Percentiles rank a stretch among this genome's conserved stretches.
phyloP scores from a whole-genome alignment of 2,888 invertebrate species.

The Apamea anceps region DNA sequence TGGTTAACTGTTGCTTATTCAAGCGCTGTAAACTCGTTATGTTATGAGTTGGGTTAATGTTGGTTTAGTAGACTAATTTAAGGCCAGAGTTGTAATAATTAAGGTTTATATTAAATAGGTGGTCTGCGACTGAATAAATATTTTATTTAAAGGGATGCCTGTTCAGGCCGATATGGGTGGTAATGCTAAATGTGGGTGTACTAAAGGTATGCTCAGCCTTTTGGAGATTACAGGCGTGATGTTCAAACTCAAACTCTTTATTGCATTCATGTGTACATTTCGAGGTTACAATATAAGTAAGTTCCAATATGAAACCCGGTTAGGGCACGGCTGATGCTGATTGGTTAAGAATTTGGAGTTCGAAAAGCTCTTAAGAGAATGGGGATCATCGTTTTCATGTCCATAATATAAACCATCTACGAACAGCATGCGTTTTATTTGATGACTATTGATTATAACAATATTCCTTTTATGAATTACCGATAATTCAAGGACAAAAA shows the following conservation, averaged over 20 bases:
- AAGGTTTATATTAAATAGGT: slow-evolving; percentile 7
- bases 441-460: no score
- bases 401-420: neutral
- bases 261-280: no score
- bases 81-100: neutral
- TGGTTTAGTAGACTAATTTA: slow-evolving; percentile 4
- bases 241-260: no score
- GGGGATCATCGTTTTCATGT: neutral
- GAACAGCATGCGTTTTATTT: neutral
- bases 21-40: slow-evolving; percentile 21
- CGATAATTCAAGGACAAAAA: neutral
- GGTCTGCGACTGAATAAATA: no score
- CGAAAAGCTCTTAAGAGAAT: neutral
- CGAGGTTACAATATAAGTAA: no score
- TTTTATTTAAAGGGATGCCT: neutral
- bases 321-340: no score
- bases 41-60: slow-evolving; percentile 27
- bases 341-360: neutral
- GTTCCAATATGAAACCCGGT: no score
- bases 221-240: no score
- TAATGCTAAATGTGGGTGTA: no score
- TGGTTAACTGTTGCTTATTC: slow-evolving; percentile 44
- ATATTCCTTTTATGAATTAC: neutral
- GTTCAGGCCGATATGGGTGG: neutral
- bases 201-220: no score